These are phyloP conservation scores for Pyrgus malvae DNA, from an alignment of 2,888 invertebrate species.

Conservation along the genomic window DNA sequence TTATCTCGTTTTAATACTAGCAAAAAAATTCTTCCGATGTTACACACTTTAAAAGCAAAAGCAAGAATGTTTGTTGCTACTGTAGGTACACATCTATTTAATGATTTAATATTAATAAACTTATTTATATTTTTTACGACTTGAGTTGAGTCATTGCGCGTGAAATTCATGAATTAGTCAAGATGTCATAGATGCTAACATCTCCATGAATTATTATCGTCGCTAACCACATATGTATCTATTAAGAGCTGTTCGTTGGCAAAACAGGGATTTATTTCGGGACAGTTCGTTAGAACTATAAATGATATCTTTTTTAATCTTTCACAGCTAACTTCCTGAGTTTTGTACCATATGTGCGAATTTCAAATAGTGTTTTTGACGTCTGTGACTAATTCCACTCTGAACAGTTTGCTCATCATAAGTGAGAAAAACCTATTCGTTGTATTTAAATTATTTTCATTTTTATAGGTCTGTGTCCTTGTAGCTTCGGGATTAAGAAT, in stretches of 20 bases:
- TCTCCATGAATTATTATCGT: conserved; percentile 41
- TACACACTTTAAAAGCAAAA: no score
- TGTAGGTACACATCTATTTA: not conserved
- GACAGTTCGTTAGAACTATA: conserved; percentile 48
- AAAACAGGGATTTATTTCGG: conserved; percentile 46
- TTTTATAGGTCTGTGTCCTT: no score
- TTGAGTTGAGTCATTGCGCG: conserved; percentile 3
- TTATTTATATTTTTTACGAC: conserved; percentile 5
- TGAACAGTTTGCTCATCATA: not conserved
- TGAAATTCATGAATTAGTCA: conserved; percentile 33
- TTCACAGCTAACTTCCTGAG: conserved; percentile 42
- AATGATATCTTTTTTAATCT: conserved; percentile 46
- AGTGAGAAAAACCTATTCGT: no score
- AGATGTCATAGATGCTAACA: conserved; percentile 36
- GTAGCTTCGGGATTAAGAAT: no score
- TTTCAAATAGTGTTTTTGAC: conserved; percentile 6
- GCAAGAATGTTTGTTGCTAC: not conserved
- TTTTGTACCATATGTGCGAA: conserved; percentile 42
- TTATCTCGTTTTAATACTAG: no score
- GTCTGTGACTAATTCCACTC: no score
- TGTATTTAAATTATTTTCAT: no score
- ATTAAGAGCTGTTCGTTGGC: conserved; percentile 41
- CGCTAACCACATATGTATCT: conserved; percentile 46
- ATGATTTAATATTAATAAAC: conserved; percentile 10
- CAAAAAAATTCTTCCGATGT: no score